Base-by-base conservation (phyloP, 2,113 vertebrate species). In the Balaeniceps rex region DNA sequence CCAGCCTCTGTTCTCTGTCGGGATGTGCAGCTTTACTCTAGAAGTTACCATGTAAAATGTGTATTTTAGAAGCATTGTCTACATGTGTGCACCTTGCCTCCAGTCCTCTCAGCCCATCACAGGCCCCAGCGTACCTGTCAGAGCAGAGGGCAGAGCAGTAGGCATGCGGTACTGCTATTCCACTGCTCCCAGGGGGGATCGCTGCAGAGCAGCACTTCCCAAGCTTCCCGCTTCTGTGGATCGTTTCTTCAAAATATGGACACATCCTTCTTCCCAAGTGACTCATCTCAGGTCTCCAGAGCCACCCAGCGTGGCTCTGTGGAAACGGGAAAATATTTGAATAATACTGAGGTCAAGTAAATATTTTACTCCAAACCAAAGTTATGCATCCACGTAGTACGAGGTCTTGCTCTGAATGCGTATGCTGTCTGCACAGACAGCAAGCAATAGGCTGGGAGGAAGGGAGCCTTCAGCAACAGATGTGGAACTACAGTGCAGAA, bases 261-360 rank as follows among this genome's bases (percentile, higher is more conserved):
- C 44, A 80, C 38, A n/a, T n/a, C 52, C 93, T 49, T 29, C 75
- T 44, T 80, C 88, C 71, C 95, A 40, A 88, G 86, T 9, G 83
- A 28, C 54, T 65, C 4, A 0, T 40, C 76, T 77, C 36, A 9
- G 34, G 83, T 88, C 93, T 90, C 85, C 88, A 65, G 86, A 76
- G 85, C 57, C 75, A 86, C 83, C 42, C 90, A 51, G 57, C 0
- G 3, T 49, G 66, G 52, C 83, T 69, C 66, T 72, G 49, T 26
- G 66, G 86, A 81, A 95, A 57, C 4, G 19, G 42, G 49, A 17
- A 80, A 94, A 80, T 44, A 61, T 29, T 63, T 91, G 51, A 90
- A 54, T 93, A 69, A 47, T 80, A 72, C 54, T 12, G 40, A 88
- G 94, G 79, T 88, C 63, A 83, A 80, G 83, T 54, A 77, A 92